Base-by-base conservation (phyloP, 2,888 invertebrate species). In the Acleris sparsana region DNA sequence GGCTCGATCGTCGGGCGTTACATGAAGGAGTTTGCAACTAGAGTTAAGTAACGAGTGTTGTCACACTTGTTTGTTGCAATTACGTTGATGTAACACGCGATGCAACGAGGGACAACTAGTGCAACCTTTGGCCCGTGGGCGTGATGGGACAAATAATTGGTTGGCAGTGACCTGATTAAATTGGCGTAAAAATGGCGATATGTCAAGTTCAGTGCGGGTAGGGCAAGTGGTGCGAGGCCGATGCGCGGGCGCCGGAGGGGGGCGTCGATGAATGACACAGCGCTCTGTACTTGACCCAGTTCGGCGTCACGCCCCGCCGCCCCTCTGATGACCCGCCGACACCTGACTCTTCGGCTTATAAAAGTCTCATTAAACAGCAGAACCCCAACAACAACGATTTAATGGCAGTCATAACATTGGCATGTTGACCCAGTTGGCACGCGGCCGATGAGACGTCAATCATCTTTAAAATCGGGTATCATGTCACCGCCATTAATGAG, bases 211-310 rank as follows among this genome's bases (percentile, higher is more conserved):
- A 88, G 86, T 82, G 46, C 46, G 82, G 81, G 82, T 62, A 49
- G 58, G n/a, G 66, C 57, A 62, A 57, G 56, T 57, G 66, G 66
- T 83, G 82, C 86, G 87, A 83, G 85, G 84, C 80, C 84, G 84
- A 78, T 80, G 83, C 82, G 85, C 84, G 82, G 78, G 82, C 82
- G 84, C 80, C 63, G 71, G 71, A 71, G 73, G 69, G 77, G 71
- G 73, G 69, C 88, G 92, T 89, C 92, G 91, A 91, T 91, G 92
- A 91, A 91, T 89, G 89, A 89, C 91, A 87, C 88, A 90, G 88
- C 92, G 88, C 85, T n/a, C n/a, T 90, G 92, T 91, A 89, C 92
- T 92, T 92, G 92, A 92, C 92, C 92, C 81, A 92, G 89, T 88
- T 89, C 77, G 76, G 80, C 88, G 90, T 83, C 86, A 84, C 84